Evolutionary conservation across 2,797 vertebrate genomes (phyloP).

Genomic region (Peromyscus nudipes): DNA sequence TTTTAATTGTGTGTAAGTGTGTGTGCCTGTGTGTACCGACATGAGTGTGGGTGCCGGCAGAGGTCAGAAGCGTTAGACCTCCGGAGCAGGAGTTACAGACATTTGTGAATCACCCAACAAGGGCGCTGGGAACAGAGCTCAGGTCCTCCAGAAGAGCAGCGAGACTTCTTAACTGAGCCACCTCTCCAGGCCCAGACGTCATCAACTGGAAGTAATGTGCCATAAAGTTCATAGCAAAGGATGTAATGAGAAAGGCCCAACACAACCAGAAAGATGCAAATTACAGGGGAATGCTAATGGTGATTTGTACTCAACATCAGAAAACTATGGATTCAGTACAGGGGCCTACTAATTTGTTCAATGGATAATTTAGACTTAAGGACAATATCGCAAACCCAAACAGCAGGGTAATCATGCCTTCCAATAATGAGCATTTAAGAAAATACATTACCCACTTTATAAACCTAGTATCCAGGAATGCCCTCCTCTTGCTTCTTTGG

Average conservation of each 20-base stretch:
- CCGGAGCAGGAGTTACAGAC: not conserved
- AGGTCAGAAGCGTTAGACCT: not conserved
- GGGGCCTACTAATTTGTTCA: not conserved
- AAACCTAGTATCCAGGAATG: not conserved
- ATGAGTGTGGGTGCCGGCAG: not conserved
- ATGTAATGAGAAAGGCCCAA: constrained; percentile 92
- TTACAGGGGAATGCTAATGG: constrained; percentile 86
- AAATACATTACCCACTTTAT: not conserved
- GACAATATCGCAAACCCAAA: not conserved
- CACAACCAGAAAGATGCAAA: constrained; percentile 93
- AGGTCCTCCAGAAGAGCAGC: not conserved
- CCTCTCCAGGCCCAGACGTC: constrained; percentile 73
- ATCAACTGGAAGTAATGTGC: constrained; percentile 94
- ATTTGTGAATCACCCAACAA: too few relatives aligned
- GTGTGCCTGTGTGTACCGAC: too few relatives aligned
- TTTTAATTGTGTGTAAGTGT: not conserved
- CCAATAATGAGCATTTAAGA: constrained; percentile 7
- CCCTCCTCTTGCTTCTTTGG: not conserved
- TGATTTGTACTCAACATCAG: not conserved
- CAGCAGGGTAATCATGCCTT: not conserved
- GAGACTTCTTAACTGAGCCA: not conserved
- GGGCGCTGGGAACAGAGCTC: not conserved
- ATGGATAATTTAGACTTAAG: not conserved
- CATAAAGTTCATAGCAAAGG: constrained; percentile 90
- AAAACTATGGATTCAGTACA: not conserved